Base-by-base conservation (phyloP, 2,113 vertebrate species). In the Siphamia tubifer region DNA sequence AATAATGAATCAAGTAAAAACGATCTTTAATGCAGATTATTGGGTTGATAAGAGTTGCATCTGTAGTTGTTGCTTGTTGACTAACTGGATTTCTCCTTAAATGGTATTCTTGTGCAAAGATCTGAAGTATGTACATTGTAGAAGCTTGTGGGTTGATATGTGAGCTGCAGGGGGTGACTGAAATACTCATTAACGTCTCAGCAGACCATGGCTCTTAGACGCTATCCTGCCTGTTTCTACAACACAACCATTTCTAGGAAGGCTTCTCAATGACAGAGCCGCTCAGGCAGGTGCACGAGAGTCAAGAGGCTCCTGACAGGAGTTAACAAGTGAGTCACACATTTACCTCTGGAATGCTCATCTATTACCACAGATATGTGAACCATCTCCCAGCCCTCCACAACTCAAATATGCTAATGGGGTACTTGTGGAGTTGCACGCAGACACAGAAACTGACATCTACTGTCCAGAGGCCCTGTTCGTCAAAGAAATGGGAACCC, bases 381-480 rank as follows among this genome's bases (percentile, higher is more conserved):
- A 89, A 79, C 73, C 57, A 45, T 74, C 78, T 68, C 78, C 30
- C 36, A 1, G 58, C 19, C 27, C 30, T 4, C 19, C 28, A 34
- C 36, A 68, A 60, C 67, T 69, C 60, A 31, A 75, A 76, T 82
- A 86, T 85, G 83, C 68, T 74, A 88, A 88, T 74, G 4, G 66
- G 21, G 38, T 9, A 43, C 56, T 69, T 13, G 30, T 52, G 64
- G 67, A 68, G 65, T 74, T 82, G 68, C 71, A 71, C 56, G 68
- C 63, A 68, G 77, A 75, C 68, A 80, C 68, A 75, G 64, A 85
- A 86, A 85, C 63, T 79, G 83, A 85, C 83, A 57, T 75, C 63
- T 63, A 68, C 80, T 82, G 82, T 85, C 79, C 74, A 88, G 75
- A 64, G 79, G 83, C 75, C 66, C 61, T 4, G 69, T 83, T 86